Conservation (phyloP, 2,797 vertebrate genomes). For the Gouania willdenowi region DNA sequence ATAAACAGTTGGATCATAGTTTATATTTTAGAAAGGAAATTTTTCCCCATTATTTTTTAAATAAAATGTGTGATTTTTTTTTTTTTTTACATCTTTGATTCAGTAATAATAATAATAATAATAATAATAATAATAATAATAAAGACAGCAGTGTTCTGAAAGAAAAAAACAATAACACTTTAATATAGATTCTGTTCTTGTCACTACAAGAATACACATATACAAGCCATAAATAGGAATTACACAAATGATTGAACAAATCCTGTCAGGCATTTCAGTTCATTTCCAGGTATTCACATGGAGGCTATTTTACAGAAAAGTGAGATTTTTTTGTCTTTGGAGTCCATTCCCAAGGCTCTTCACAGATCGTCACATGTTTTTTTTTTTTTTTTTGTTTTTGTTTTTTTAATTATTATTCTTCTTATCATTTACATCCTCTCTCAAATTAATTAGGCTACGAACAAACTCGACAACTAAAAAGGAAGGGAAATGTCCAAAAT, state of each 20-base stretch:
- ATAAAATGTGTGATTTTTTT: too few relatives aligned
- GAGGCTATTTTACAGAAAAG: conserved; percentile 72
- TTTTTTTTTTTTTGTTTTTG: conserved; percentile 32
- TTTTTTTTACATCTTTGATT: too few relatives aligned
- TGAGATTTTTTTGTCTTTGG: conserved; percentile 78
- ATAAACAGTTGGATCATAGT: too few relatives aligned
- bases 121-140: conserved; percentile 42
- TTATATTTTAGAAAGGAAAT: too few relatives aligned
- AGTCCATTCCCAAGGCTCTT: conserved; percentile 78
- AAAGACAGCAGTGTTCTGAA: conserved; percentile 59
- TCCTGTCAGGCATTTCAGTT: conserved; percentile 76
- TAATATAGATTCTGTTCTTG: conserved; percentile 93
- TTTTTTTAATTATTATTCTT: conserved; percentile 35
- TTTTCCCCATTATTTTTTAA: too few relatives aligned
- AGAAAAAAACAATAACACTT: conserved; percentile 92
- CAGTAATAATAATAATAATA: conserved; percentile 23
- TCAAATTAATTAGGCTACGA: conserved; percentile 78
- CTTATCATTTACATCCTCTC: conserved; percentile 64
- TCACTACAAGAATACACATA: conserved; percentile 93
- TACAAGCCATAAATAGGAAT: conserved; percentile 98
- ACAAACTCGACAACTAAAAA: conserved; percentile 82
- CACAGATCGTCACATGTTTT: conserved; percentile 77
- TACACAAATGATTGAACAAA: conserved; percentile 92
- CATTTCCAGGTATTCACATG: conserved; percentile 71
- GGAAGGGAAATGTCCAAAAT: conserved; percentile 78